A percentile compares a stretch with the other conserved stretches of the same genome.
These are phyloP conservation scores for Zosterops hypoxanthus DNA, from an alignment of 2,113 vertebrate species.

Conservation along the genomic window DNA sequence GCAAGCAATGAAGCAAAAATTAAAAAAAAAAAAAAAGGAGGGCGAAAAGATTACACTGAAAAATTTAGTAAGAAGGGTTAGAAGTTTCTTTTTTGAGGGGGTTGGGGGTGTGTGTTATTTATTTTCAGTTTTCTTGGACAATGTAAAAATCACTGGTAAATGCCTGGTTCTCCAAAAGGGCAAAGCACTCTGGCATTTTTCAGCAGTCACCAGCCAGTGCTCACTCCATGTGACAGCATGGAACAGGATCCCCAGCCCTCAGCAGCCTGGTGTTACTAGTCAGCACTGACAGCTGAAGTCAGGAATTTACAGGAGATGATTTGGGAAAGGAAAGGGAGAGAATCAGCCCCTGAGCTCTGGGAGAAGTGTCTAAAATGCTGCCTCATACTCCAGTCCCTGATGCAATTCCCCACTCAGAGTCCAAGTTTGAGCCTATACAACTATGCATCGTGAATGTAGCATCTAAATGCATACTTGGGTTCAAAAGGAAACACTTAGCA, in stretches of 20 bases:
- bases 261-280: not conserved
- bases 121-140: not conserved
- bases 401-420: not conserved
- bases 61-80: not conserved
- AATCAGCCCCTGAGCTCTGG: not conserved
- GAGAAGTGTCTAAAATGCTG: not conserved
- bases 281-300: not conserved
- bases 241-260: not conserved
- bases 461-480: not conserved
- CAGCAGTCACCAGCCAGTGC: not conserved
- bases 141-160: not conserved
- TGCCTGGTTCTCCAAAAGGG: not conserved
- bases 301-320: not conserved
- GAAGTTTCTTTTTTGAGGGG: not conserved
- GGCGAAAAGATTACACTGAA: not conserved
- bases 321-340: not conserved
- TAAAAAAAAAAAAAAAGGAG: not conserved
- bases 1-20: not conserved
- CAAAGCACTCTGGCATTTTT: not conserved
- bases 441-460: not conserved
- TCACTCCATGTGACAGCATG: not conserved
- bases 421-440: not conserved
- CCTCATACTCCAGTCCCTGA: not conserved
- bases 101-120: not conserved
- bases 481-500: not conserved